Base-by-base conservation (phyloP, 2,113 vertebrate species). In the Callocephalon fimbriatum region DNA sequence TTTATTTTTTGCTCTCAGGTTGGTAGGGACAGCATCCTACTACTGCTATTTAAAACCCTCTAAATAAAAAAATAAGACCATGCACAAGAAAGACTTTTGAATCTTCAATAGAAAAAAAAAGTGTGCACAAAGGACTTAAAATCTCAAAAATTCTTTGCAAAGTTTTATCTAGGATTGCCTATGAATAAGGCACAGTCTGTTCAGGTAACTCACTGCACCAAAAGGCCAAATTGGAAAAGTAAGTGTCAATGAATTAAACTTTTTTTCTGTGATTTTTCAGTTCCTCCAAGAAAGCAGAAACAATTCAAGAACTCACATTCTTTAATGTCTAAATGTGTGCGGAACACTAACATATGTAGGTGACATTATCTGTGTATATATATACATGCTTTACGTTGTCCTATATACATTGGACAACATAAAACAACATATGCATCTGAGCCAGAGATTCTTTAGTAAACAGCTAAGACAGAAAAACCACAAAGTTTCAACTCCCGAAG, bases 361-460 rank as follows among this genome's bases (percentile, higher is more conserved):
- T 48, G 8, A 44, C 29, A 58, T 1, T 6, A 9, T 4, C 31
- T 8, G 23, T 1, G 6, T 2, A 19, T 7, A 19, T 7, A 32
- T 4, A 45, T 19, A n/a, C 9, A 22, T 42, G 8, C 17, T 65
- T 82, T 67, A n/a, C 19, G 26, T 18, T 48, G 11, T 59, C 19
- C 14, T 50, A 1, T 10, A 38, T 53, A 38, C 7, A 29, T 9
- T 32, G 18, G 12, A 77, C 40, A 92, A 73, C 15, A 53, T 25
- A 63, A 79, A 75, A 5, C 5, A 73, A 21, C 35, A 48, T 1
- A 11, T 5, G 16, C 10, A 31, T 59, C 19, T 40, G 22, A 86
- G 29, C 6, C 77, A 66, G 29, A 75, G 19, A 45, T 51, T 53
- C 6, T 65, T 76, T 23, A 91, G 10, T 42, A 76, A 94, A 90